Base-by-base conservation (phyloP, 1,140 invertebrate species). In the Drosophila eugracilis region DNA sequence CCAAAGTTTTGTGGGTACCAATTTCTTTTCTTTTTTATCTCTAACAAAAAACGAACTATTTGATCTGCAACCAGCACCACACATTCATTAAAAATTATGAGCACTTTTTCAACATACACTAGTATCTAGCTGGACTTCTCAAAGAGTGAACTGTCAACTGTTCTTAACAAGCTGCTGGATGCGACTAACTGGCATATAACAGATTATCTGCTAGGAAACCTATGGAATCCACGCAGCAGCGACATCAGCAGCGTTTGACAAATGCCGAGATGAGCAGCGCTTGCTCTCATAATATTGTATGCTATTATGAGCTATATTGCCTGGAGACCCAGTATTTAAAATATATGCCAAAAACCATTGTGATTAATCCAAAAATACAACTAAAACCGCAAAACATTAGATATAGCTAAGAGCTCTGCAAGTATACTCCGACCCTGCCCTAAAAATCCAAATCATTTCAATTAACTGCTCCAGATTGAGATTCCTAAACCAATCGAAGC, bases 181-280 rank as follows among this genome's bases (percentile, higher is more conserved):
- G 59, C 48, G 78, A 86, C 81, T 86, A 81, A 78, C 45, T 54
- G 62, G 32, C 73, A 44, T 65, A 52, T 54, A 49, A 30, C 32
- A 75, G 74, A 88, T 57, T 39, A 88, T 54, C 32, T 21, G 17
- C 36, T 7, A 69, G 45, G 83, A 88, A 85, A 88, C 45, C 67
- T 85, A 47, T 19, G 30, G n/a, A 49, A 6, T 6, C 22, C 15
- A 47, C 14, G n/a, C 9, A 26, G 34, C 36, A 39, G 30, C 52
- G 30, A 37, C 17, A 28, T 21, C 21, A 39, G 24, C 59, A 26
- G 42, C 14, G 7, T 55, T 9, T 17, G 1, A 19, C 26, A 9
- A n/a, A 6, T 12, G 17, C 10, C 10, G 24, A 59, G n/a, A 9
- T 3, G 24, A 42, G 26, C 41, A 19, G 10, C n/a, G 7, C 26